Conservation (phyloP, 2,888 invertebrate genomes). For the Zhuqinia jingwanae region DNA sequence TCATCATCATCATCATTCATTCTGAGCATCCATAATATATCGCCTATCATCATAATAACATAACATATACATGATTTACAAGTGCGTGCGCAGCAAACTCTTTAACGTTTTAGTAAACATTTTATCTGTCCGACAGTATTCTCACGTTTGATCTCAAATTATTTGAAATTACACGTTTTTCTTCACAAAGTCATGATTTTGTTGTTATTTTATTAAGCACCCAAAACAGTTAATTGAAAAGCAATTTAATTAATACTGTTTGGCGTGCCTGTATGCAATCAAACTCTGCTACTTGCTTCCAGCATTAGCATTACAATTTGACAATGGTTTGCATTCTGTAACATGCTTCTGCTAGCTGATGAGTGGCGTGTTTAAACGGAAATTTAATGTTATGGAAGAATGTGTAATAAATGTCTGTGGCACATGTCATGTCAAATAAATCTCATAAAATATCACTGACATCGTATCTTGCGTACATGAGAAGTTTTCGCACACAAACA, state of each 20-base stretch:
- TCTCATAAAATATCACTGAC: constrained; percentile 57
- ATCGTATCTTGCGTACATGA: constrained; percentile 49
- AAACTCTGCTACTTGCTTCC: neutral
- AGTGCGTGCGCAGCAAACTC: too few relatives aligned
- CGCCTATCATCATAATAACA: too few relatives aligned
- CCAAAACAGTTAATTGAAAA: too few relatives aligned
- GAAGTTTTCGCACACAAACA: constrained; percentile 13
- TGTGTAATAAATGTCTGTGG: constrained; percentile 47
- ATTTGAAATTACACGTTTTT: too few relatives aligned
- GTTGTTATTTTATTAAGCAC: too few relatives aligned
- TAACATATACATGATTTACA: too few relatives aligned
- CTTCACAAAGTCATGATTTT: too few relatives aligned
- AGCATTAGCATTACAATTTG: neutral
- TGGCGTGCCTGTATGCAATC: too few relatives aligned
- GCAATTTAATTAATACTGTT: too few relatives aligned
- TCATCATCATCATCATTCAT: neutral
- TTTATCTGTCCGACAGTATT: too few relatives aligned
- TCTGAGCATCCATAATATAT: neutral
- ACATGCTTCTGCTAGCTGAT: neutral
- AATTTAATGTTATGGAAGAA: neutral
- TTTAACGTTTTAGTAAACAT: too few relatives aligned
- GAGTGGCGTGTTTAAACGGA: neutral
- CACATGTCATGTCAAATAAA: constrained; percentile 58
- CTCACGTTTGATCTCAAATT: too few relatives aligned
- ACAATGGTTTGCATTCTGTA: neutral